These are phyloP conservation scores for Poecile montanus DNA, from an alignment of 2,797 vertebrate species.

Conservation along the genomic window DNA sequence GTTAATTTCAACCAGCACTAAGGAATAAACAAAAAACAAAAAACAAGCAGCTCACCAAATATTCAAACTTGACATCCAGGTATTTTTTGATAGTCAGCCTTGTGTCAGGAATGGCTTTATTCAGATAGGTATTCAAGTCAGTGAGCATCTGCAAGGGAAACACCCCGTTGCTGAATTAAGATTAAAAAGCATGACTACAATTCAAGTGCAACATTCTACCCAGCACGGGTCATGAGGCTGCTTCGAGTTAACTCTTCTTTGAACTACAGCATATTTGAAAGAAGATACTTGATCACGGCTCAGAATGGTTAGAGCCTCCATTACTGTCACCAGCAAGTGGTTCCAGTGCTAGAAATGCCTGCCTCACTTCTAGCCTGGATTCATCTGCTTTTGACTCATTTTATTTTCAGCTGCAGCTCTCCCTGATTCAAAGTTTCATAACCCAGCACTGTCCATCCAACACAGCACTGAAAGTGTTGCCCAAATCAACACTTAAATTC, in stretches of 20 bases:
- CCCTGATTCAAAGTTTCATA: neutral
- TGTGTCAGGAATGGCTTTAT: constrained; percentile 98
- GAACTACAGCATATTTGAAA: neutral
- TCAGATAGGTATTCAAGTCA: constrained; percentile 95
- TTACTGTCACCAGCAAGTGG: neutral
- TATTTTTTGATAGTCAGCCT: constrained; percentile 98
- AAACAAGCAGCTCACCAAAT: constrained; percentile 83
- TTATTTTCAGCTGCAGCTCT: neutral
- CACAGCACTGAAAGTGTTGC: neutral
- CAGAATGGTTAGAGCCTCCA: neutral
- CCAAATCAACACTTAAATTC: neutral
- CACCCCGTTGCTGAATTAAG: neutral
- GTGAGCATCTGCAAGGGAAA: constrained; percentile 91
- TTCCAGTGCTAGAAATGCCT: neutral
- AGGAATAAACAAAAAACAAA: too few species aligned
- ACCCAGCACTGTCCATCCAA: neutral
- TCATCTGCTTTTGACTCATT: neutral
- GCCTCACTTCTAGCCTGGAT: neutral
- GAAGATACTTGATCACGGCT: neutral
- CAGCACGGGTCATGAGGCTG: neutral
- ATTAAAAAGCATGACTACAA: neutral
- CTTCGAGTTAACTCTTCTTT: neutral
- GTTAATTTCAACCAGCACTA: neutral
- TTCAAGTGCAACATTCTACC: neutral
- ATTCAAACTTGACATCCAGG: constrained; percentile 98